phyloP scores from a whole-genome alignment of 1,140 invertebrate species.

The Phymorhynchus buccinoides region DNA sequence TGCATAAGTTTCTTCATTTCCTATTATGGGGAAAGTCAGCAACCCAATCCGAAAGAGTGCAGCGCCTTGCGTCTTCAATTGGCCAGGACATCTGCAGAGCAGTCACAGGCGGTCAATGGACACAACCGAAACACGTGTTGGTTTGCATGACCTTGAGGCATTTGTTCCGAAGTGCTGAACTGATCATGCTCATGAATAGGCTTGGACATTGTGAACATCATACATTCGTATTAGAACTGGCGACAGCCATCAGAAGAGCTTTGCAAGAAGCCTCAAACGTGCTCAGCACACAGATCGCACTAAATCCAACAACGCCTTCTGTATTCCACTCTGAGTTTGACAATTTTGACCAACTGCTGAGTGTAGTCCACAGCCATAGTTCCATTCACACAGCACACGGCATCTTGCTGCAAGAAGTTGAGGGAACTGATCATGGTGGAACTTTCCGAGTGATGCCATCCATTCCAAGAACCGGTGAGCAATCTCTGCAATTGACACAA shows the following conservation, averaged over 20 bases:
- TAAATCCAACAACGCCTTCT: conserved; percentile 31
- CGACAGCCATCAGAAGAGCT: background rate
- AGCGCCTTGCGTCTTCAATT: conserved; percentile 33
- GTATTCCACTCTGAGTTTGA: conserved; percentile 54
- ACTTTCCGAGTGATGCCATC: too few relatives aligned
- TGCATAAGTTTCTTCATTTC: background rate
- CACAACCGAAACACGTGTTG: conserved; percentile 44
- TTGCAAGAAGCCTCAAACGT: background rate
- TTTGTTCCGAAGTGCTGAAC: conserved; percentile 42
- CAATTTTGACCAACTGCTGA: conserved; percentile 55
- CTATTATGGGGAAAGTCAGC: background rate
- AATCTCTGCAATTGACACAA: too few relatives aligned
- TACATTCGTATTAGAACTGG: conserved; percentile 24
- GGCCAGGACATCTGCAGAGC: conserved; percentile 47
- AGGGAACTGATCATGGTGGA: too few relatives aligned
- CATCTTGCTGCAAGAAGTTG: conserved; percentile 54
- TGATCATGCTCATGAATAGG: conserved; percentile 34
- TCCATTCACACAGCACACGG: conserved; percentile 51
- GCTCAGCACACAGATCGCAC: background rate
- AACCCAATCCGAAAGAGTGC: background rate
- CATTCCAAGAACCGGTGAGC: too few relatives aligned
- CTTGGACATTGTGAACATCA: conserved; percentile 36
- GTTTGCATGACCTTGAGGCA: conserved; percentile 42
- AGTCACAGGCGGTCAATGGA: conserved; percentile 39
- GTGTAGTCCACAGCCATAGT: conserved; percentile 35